Base-by-base conservation (phyloP, 2,113 vertebrate species). In the Cynocephalus volans region DNA sequence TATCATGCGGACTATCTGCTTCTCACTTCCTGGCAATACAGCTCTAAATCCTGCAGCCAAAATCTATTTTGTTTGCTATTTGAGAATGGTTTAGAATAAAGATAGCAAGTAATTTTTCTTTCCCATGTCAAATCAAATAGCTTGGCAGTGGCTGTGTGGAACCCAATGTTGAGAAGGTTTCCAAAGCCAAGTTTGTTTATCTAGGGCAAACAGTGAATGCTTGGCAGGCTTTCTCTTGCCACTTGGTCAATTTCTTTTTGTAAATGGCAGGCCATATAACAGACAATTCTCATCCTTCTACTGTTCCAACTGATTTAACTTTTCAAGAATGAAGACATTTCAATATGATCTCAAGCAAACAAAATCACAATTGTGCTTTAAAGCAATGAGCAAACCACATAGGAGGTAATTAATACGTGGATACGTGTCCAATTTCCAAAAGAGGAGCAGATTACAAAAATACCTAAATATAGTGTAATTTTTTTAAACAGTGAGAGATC, bases 341-440 rank as follows among this genome's bases (percentile, higher is more conserved):
- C 19, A 31, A n/a, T 28, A 76, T 36, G 56, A 73, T 6, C 23
- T 73, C 86, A 85, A 82, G 64, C 64, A 80, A 93, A 24, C 41
- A 80, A 95, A 94, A 45, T 87, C 67, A 11, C 67, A 64, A 81
- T 54, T 73, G n/a, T 85, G 31, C n/a, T 92, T 90, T 88, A 83
- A 96, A 64, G 19, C 64, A 82, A 28, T 41, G 52, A 84, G 17
- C n/a, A 62, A 88, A 33, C n/a, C 69, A 80, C 28, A 54, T 0
- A 41, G 23, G 1, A 73, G 28, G 17, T 94, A 64, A 70, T 64
- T 84, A 70, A 54, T 90, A 33, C 18, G 21, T 52, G 24, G 96
- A 18, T 82, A 60, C 4, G 14, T 8, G n/a, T 23, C 33, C 50
- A 60, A 6, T 87, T 77, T 75, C 41, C 17, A 81, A 92, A 89